phyloP scores from a whole-genome alignment of 2,113 vertebrate genomes.

The Pollachius pollachius region DNA sequence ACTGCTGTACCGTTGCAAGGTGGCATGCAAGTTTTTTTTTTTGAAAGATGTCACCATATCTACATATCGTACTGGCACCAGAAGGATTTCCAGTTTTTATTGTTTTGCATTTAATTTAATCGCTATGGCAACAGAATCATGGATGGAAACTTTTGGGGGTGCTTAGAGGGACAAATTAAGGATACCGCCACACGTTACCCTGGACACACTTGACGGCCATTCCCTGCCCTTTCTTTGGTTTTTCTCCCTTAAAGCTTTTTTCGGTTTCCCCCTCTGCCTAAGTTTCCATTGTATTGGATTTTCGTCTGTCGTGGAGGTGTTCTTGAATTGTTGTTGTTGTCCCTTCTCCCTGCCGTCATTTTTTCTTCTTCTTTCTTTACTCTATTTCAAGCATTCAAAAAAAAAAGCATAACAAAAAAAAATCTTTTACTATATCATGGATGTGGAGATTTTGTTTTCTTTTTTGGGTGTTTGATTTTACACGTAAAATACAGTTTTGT shows the following conservation, averaged over 20 bases:
- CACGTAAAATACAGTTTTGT: slow-evolving; percentile 61
- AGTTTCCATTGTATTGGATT: slow-evolving; percentile 31
- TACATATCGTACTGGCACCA: slow-evolving; percentile 32
- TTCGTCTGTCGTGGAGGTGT: neutral
- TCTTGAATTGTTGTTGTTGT: neutral
- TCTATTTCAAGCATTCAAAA: slow-evolving; percentile 31
- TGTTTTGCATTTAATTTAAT: neutral
- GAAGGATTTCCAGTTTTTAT: neutral
- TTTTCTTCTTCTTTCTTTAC: slow-evolving; percentile 10
- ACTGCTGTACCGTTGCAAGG: slow-evolving; percentile 12
- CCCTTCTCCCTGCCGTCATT: neutral
- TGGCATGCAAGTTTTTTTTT: neutral
- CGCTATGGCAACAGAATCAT: neutral
- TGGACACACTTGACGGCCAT: slow-evolving; percentile 77
- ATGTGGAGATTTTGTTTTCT: slow-evolving; percentile 61
- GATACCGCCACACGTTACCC: slow-evolving; percentile 61
- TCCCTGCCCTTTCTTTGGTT: slow-evolving; percentile 28
- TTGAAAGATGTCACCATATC: slow-evolving; percentile 63
- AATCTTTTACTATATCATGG: slow-evolving; percentile 38
- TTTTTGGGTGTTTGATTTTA: slow-evolving; percentile 41
- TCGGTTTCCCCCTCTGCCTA: slow-evolving; percentile 40
- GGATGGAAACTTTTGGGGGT: slow-evolving; percentile 9
- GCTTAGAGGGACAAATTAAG: neutral
- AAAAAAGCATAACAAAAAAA: slow-evolving; percentile 25
- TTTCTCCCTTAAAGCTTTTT: slow-evolving; percentile 5